Percentiles rank a stretch among this genome's conserved stretches.
Conservation (phyloP, 2,797 vertebrate genomes). For the Paedocypris micromegethes region DNA sequence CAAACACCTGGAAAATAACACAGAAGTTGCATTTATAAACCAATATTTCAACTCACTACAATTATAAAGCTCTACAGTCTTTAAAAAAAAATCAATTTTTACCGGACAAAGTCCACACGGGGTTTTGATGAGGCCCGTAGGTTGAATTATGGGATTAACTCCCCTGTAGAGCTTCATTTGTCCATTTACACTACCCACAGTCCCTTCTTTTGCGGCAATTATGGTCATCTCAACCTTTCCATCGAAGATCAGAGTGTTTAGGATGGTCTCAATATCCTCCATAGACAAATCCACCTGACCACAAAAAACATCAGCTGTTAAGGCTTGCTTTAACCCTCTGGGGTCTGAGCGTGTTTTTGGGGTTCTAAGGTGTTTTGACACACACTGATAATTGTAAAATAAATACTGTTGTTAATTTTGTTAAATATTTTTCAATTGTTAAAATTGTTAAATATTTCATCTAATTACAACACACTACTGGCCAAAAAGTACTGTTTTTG, state of each 20-base stretch:
- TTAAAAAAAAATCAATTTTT: conserved; percentile 45
- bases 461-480: too few species aligned
- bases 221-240: conserved; percentile 97
- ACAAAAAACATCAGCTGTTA: neutral
- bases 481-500: too few species aligned
- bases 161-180: conserved; percentile 92
- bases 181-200: conserved; percentile 89
- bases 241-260: conserved; percentile 94
- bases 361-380: too few species aligned
- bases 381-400: too few species aligned
- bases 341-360: too few species aligned
- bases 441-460: too few species aligned
- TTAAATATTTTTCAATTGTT: too few species aligned
- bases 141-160: conserved; percentile 80
- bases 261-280: conserved; percentile 98
- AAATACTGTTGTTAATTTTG: too few species aligned
- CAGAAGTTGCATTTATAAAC: too few species aligned
- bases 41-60: too few species aligned
- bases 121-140: conserved; percentile 85
- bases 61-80: too few species aligned
- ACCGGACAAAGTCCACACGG: conserved; percentile 95
- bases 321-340: too few species aligned
- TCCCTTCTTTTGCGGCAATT: conserved; percentile 93
- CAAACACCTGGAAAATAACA: conserved; percentile 79
- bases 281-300: conserved; percentile 92